A percentile compares a stretch with the other conserved stretches of the same genome.
These are phyloP conservation scores for Napeogenes sylphis DNA, from an alignment of 2,888 invertebrate species.

Conservation along the genomic window DNA sequence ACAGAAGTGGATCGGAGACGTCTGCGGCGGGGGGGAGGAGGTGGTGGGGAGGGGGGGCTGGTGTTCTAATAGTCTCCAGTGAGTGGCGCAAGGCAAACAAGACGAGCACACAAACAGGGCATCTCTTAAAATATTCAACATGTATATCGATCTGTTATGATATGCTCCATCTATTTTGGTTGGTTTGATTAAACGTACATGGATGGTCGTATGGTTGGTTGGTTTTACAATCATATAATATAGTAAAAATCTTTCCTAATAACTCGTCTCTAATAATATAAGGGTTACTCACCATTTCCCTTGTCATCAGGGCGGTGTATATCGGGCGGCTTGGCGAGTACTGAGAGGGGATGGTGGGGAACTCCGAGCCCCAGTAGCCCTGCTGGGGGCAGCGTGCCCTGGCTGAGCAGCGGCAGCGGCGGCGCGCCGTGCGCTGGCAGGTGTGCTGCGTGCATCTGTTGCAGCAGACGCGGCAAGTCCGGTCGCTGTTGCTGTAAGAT, in stretches of 20 bases:
- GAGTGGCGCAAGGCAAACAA: conserved; percentile 75
- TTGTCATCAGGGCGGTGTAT: conserved; percentile 86
- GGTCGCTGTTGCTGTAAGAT: conserved; percentile 87
- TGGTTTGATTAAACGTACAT: not conserved
- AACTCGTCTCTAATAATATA: not conserved
- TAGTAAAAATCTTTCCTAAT: too few relatives aligned
- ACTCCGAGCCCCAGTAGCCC: conserved; percentile 83
- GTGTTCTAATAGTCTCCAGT: conserved; percentile 76
- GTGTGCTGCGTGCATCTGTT: conserved; percentile 96
- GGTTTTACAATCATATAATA: not conserved
- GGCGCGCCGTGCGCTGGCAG: conserved; percentile 85
- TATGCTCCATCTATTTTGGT: conserved; percentile 16
- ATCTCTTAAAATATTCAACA: conserved; percentile 68
- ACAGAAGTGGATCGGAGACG: conserved; percentile 75
- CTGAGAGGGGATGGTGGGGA: conserved; percentile 85
- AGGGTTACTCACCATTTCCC: conserved; percentile 82
- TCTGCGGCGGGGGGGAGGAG: conserved; percentile 39
- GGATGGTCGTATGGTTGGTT: too few relatives aligned
- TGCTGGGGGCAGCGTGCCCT: conserved; percentile 73
- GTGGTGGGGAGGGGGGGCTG: conserved; percentile 30
- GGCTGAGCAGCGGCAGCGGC: conserved; percentile 78
- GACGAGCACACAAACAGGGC: conserved; percentile 62
- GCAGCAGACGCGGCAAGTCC: conserved; percentile 88
- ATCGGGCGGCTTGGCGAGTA: conserved; percentile 87
- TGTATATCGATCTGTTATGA: conserved; percentile 49